Evolutionary conservation across 2,888 invertebrate species (phyloP), one percentile per base, ranked within the genome.

Genomic region (Cataglyphis livida): DNA sequence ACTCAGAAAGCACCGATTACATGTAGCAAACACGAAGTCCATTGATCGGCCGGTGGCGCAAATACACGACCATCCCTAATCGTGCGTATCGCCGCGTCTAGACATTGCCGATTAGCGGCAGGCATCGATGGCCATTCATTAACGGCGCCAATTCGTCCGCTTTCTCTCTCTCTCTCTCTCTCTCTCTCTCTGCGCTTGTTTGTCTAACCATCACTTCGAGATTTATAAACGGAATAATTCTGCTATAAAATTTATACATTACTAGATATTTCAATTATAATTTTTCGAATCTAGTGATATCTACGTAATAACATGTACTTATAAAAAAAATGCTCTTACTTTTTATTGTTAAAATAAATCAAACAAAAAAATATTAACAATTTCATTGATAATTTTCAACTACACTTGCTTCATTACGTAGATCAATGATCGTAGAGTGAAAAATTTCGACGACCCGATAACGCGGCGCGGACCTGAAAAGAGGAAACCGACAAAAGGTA

Each of bases 81-180:
- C 90, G 90, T 79, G 87, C 93, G 89, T 92, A 88, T 88, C 90
- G 83, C 82, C 66, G 82, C 86, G 92, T 92, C 92, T 93, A 92
- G 93, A 92, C 92, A 87, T 85, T 85, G 81, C 61, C 79, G 83
- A 84, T 82, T 65, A 74, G 75, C 75, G 57, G 28, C 18, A 66
- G 48, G 74, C 64, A 75, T 70, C 76, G 74, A 71, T 85, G 65
- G 65, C 57, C 66, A 61, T 84, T 85, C 76, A 74, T 68, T 73
- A 76, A 73, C 54, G 85, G 66, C 76, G 73, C 68, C 70, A 38
- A 79, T 48, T 25, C 21, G 51, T 44, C n/a, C 32, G 59, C 10
- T 70, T 10, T 32, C n/a, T 48, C 65, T 59, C 21, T 21, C n/a
- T 48, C 65, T 59, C 21, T 21, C 21, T 21, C 21, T 21, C 21